A percentile compares a stretch with the other conserved stretches of the same genome.
Evolutionary conservation across 1,140 invertebrate species (phyloP).

Genomic region (Anastatus disparis): DNA sequence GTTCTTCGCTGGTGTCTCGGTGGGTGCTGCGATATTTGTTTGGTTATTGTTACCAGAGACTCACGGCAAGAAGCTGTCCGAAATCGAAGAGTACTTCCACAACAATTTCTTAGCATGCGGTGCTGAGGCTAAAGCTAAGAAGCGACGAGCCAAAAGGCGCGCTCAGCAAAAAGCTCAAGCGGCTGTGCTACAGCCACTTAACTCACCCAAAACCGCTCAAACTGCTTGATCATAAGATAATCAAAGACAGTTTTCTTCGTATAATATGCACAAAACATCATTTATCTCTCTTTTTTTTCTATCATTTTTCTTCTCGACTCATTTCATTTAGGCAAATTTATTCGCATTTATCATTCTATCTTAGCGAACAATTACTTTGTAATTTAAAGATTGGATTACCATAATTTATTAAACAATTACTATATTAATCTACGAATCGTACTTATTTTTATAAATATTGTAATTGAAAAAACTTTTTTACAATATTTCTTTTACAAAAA

Average conservation of each 20-base stretch:
- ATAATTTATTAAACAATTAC: no score
- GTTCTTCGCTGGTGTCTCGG: constrained; percentile 75
- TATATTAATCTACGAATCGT: no score
- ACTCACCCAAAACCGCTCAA: constrained; percentile 44
- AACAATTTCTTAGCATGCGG: constrained; percentile 59
- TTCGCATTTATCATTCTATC: not conserved
- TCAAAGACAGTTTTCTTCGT: not conserved
- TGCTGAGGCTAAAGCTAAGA: constrained; percentile 49
- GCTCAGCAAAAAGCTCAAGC: constrained; percentile 43
- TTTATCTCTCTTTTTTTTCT: not conserved
- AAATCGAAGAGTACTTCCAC: constrained; percentile 75
- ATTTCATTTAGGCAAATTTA: not conserved
- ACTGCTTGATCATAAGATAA: constrained; percentile 38
- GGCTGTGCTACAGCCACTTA: constrained; percentile 46
- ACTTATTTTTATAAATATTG: no score
- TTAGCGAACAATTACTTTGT: no score
- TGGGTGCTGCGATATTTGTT: constrained; percentile 70
- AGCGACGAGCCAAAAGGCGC: constrained; percentile 42
- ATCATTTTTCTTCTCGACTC: not conserved
- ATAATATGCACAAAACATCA: no score
- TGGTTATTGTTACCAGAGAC: constrained; percentile 78
- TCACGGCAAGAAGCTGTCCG: constrained; percentile 74
- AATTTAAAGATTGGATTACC: no score
- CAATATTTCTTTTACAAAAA: no score
- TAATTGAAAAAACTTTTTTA: no score